Conservation (phyloP, 2,888 invertebrate genomes). For the Arge pagana region DNA sequence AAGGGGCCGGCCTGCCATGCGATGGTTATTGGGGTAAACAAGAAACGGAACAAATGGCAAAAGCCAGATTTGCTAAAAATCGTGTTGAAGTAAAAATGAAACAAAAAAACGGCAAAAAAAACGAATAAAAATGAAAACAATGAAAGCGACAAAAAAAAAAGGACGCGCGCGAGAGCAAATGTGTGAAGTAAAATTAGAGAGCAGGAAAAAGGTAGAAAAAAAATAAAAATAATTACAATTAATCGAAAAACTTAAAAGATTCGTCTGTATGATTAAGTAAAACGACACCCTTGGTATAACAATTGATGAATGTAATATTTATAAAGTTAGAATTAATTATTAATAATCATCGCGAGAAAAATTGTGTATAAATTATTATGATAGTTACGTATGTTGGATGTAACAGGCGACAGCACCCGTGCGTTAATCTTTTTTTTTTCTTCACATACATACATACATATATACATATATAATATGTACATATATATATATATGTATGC, state of each 20-base stretch:
- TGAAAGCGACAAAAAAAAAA: background rate
- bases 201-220: background rate
- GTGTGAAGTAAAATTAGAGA: background rate
- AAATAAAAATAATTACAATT: too few relatives aligned
- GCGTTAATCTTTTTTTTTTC: too few relatives aligned
- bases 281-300: constrained; percentile 47
- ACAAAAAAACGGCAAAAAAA: background rate
- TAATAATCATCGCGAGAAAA: constrained; percentile 7
- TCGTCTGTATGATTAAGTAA: too few relatives aligned
- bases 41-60: constrained; percentile 34
- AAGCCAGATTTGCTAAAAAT: constrained; percentile 19
- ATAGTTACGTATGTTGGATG: constrained; percentile 1
- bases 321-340: constrained; percentile 35
- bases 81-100: constrained; percentile 1
- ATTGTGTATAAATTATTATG: background rate
- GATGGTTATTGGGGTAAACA: constrained; percentile 19
- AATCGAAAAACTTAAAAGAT: too few relatives aligned
- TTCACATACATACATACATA: too few relatives aligned
- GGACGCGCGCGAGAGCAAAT: background rate
- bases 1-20: constrained; percentile 17
- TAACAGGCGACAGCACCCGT: too few relatives aligned
- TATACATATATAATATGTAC: background rate
- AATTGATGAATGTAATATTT: constrained; percentile 43
- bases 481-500: background rate
- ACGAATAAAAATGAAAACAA: background rate